These are phyloP conservation scores for Sphenopsis melanotis DNA, from an alignment of 2,797 vertebrate species.

Conservation along the genomic window DNA sequence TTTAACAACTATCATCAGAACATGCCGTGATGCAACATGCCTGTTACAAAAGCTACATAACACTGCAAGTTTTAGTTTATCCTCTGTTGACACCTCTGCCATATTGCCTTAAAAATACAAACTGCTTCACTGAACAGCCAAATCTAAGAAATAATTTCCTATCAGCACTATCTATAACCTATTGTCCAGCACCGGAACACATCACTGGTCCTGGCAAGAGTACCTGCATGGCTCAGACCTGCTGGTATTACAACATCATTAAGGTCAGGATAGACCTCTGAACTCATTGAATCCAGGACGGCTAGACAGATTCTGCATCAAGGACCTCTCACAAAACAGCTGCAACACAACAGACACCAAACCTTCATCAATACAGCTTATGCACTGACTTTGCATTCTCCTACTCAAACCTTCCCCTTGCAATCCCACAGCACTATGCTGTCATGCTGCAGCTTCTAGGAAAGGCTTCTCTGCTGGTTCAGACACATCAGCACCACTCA, in stretches of 20 bases:
- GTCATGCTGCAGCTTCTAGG: not conserved
- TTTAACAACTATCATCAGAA: not conserved
- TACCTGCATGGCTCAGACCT: not conserved
- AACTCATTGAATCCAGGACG: not conserved
- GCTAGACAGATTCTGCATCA: not conserved
- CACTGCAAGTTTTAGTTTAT: not conserved
- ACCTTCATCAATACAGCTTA: accelerated
- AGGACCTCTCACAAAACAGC: not conserved
- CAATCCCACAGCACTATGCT: not conserved
- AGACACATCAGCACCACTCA: not conserved
- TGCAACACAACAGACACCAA: accelerated
- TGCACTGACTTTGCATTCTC: not conserved
- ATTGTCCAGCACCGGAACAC: not conserved
- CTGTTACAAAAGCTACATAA: not conserved
- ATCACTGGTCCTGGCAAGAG: not conserved
- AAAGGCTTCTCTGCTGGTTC: not conserved
- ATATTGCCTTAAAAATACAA: not conserved
- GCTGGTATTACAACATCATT: not conserved
- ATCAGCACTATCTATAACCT: not conserved
- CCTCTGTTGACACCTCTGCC: not conserved
- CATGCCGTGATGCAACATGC: not conserved
- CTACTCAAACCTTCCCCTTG: not conserved
- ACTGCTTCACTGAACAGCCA: not conserved
- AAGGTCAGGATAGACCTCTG: not conserved
- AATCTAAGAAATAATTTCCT: not conserved